These are phyloP conservation scores for Phaethon lepturus DNA, from an alignment of 2,113 vertebrate species.

Conservation along the genomic window DNA sequence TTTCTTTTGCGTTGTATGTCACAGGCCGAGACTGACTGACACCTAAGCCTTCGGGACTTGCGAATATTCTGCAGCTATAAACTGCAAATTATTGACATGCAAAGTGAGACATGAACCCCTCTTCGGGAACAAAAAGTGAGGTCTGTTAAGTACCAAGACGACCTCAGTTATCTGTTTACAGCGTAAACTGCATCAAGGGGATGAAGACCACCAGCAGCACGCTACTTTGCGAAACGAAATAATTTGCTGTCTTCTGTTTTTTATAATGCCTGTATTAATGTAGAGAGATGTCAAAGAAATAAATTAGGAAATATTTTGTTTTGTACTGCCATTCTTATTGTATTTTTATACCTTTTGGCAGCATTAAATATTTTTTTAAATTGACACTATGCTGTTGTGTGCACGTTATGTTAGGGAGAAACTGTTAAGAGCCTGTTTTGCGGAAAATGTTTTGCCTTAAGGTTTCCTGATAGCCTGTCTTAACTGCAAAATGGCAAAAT, in stretches of 20 bases:
- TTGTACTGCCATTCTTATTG: slow-evolving; percentile 84
- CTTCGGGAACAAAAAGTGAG: slow-evolving; percentile 80
- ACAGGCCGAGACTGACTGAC: slow-evolving; percentile 87
- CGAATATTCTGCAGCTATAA: slow-evolving; percentile 84
- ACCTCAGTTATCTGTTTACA: slow-evolving; percentile 86
- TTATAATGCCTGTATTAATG: slow-evolving; percentile 79
- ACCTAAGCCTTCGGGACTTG: slow-evolving; percentile 83
- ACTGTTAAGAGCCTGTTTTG: not conserved
- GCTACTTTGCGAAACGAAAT: slow-evolving; percentile 76
- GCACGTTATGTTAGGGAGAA: slow-evolving; percentile 64
- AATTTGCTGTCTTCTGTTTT: slow-evolving; percentile 76
- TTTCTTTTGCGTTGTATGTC: slow-evolving; percentile 86
- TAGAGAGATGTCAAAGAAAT: slow-evolving; percentile 81
- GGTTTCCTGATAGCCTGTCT: not conserved
- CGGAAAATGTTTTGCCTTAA: not conserved
- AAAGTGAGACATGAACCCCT: slow-evolving; percentile 80
- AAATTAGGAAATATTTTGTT: slow-evolving; percentile 82
- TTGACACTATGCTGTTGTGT: slow-evolving; percentile 66
- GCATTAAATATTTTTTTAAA: slow-evolving; percentile 91
- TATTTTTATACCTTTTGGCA: slow-evolving; percentile 87
- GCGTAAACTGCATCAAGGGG: slow-evolving; percentile 81
- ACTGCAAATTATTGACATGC: slow-evolving; percentile 82
- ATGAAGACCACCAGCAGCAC: slow-evolving; percentile 82
- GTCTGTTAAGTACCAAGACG: slow-evolving; percentile 72
- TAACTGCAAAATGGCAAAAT: slow-evolving; percentile 4